Conservation (phyloP, 2,888 invertebrate genomes). For the Mystacides longicornis region DNA sequence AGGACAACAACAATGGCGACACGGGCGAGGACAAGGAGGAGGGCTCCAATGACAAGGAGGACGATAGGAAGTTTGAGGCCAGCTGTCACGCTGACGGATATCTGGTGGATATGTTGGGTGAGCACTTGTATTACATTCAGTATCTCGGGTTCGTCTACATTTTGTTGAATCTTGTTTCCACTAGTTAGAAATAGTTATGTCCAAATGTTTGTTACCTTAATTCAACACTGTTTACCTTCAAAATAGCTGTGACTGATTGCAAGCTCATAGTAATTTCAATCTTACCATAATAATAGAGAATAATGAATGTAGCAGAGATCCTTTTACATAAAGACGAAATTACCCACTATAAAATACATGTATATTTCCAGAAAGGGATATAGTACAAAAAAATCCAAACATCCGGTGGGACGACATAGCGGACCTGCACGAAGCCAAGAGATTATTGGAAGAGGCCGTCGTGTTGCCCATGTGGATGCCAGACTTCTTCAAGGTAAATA, state of each 20-base stretch:
- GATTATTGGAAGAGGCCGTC: slow-evolving; percentile 91
- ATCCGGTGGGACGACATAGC: slow-evolving; percentile 94
- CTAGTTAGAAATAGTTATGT: no score
- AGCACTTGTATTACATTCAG: slow-evolving; percentile 24
- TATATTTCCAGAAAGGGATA: slow-evolving; percentile 71
- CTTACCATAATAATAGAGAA: no score
- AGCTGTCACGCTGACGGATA: slow-evolving; percentile 76
- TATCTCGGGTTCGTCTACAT: not conserved
- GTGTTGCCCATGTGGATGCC: slow-evolving; percentile 98
- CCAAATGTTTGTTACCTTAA: no score
- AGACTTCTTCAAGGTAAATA: slow-evolving; percentile 85
- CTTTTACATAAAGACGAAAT: no score
- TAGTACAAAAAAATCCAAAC: slow-evolving; percentile 94
- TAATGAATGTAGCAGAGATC: no score
- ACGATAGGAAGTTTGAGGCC: slow-evolving; percentile 81
- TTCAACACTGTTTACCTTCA: no score
- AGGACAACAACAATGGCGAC: slow-evolving; percentile 57
- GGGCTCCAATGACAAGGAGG: slow-evolving; percentile 40
- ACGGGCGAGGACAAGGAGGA: slow-evolving; percentile 55
- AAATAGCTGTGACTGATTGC: no score
- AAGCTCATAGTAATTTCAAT: no score
- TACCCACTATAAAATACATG: not conserved
- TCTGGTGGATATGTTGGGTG: slow-evolving; percentile 83
- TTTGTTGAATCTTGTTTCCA: no score
- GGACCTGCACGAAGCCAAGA: slow-evolving; percentile 80